Base-by-base conservation (phyloP, 2,888 invertebrate species). In the Troglohyphantes excavatus region DNA sequence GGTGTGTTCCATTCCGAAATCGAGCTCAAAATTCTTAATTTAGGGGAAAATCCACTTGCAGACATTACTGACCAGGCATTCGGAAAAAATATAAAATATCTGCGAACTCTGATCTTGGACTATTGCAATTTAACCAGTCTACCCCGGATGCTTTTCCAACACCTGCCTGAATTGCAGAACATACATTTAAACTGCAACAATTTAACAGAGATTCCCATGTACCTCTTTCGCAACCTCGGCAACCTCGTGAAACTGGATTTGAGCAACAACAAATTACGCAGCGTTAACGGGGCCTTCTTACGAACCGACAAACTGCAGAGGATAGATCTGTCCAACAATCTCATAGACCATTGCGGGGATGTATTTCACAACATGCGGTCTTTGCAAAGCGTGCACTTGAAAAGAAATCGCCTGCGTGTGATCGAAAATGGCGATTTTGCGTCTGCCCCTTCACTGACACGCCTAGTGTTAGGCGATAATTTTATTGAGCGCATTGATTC, bases 161-260 rank as follows among this genome's bases (percentile, higher is more conserved):
- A 21, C 1, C 23, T 78, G 0, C 2, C 29, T 9, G 29, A 84
- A 17, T 59, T 85, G 11, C 29, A 78, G 9, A 6, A 26, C 0
- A 11, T 85, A 0, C 59, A 85, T 9, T 33, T 85, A 26, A 85
- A 67, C 21, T n/a, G 2, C 53, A 85, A 85, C 26, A 17, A 21
- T 9, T 26, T 85, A 7, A 21, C 13, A 19, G 27, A 23, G 0
- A 13, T 85, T 11, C 68, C 76, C 2, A 9, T n/a, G 6, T 68
- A 27, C 13, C 11, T 76, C 1, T 85, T 85, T 33, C 11, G 26
- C 27, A 21, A 68, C 27, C 29, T 85, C 1, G 17, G 5, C 23
- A 70, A 68, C 59, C 61, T 85, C 0, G 1, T 27, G 0, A 9
- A 70, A 59, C n/a, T 85, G 2, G 26, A 76, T 13, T 26, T 85